Percentiles rank a stretch among this genome's conserved stretches.
Conservation (phyloP, 2,113 vertebrate species). For the Taurulus bubalis region DNA sequence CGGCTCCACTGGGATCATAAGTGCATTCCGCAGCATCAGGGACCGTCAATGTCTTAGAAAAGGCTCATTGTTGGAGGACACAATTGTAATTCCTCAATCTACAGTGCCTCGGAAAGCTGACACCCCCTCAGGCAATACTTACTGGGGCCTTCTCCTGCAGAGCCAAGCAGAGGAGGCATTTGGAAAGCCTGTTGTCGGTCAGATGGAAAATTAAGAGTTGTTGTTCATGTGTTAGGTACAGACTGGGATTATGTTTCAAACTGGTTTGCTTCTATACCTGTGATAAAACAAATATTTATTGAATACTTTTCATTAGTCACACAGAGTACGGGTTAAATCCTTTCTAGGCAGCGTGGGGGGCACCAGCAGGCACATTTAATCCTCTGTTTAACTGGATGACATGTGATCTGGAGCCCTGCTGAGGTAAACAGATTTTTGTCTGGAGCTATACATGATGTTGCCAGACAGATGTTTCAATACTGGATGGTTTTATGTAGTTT, state of each 20-base stretch:
- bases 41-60: constrained; percentile 40
- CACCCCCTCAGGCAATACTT: constrained; percentile 43
- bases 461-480: constrained; percentile 58
- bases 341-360: constrained; percentile 25
- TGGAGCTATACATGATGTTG: constrained; percentile 38
- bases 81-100: constrained; percentile 36
- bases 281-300: constrained; percentile 35
- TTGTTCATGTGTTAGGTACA: constrained; percentile 4
- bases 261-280: constrained; percentile 31
- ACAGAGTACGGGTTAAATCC: constrained; percentile 24
- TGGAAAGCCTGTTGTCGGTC: constrained; percentile 22
- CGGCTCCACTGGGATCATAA: constrained; percentile 24
- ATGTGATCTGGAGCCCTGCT: constrained; percentile 67
- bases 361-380: constrained; percentile 56
- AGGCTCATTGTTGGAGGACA: constrained; percentile 59
- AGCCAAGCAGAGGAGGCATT: constrained; percentile 25
- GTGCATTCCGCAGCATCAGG: constrained; percentile 59
- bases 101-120: constrained; percentile 45
- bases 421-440: constrained; percentile 69
- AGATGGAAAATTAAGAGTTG: constrained; percentile 12
- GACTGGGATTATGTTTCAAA: constrained; percentile 35
- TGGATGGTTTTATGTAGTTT: constrained; percentile 28
- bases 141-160: background rate
- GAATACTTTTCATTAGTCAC: constrained; percentile 20
- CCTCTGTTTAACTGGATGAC: constrained; percentile 56